Percentiles rank a stretch among this genome's conserved stretches.
Evolutionary conservation across 2,797 vertebrate species (phyloP).

Genomic region (Chelidonichthys spinosus): DNA sequence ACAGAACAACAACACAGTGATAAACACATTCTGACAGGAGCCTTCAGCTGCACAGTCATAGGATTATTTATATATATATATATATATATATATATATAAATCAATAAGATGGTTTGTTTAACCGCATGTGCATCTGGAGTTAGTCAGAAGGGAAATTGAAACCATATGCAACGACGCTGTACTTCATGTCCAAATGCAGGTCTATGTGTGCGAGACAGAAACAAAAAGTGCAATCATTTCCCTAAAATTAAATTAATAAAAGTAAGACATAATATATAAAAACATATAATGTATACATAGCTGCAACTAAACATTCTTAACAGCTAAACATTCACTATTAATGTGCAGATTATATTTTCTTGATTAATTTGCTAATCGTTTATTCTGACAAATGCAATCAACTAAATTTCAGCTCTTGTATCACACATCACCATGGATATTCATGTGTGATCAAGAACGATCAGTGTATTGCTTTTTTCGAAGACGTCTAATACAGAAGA

Average conservation of each 20-base stretch:
- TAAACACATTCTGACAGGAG: background rate
- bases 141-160: background rate
- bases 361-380: background rate
- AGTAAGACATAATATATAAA: background rate
- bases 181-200: background rate
- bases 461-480: background rate
- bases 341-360: background rate
- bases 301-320: background rate
- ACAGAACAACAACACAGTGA: slow-evolving; percentile 16
- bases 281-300: background rate
- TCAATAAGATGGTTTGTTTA: background rate
- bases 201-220: background rate
- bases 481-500: background rate
- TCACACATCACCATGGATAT: background rate
- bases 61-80: too few species aligned
- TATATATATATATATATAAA: background rate
- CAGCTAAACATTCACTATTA: background rate
- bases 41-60: background rate
- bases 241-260: background rate
- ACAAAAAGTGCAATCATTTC: background rate
- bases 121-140: background rate
- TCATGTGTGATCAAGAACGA: background rate
- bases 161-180: background rate
- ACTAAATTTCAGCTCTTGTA: background rate
- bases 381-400: background rate